Conservation (phyloP, 1,140 invertebrate genomes). For the Lucilia cuprina region DNA sequence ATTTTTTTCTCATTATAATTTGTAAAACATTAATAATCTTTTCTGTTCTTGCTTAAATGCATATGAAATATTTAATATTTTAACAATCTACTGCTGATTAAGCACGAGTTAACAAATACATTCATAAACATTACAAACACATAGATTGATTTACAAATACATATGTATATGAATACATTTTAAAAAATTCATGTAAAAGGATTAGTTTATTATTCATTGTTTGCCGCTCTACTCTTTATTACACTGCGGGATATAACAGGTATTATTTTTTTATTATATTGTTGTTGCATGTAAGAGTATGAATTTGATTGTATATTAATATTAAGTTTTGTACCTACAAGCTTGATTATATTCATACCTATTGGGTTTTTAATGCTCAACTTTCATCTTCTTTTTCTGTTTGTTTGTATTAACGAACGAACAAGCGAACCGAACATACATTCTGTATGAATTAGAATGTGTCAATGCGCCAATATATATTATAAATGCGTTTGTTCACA, state of each 20-base stretch:
- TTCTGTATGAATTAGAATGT: conserved; percentile 23
- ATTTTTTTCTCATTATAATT: not conserved
- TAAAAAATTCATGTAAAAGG: not conserved
- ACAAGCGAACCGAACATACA: not conserved
- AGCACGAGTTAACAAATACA: conserved; percentile 25
- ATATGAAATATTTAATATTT: conserved; percentile 8
- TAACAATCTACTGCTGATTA: conserved; percentile 27
- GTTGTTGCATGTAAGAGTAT: not conserved
- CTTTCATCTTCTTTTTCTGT: not conserved
- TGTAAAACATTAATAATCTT: not conserved
- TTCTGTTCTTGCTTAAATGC: not conserved
- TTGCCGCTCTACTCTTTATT: not conserved
- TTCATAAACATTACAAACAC: not conserved
- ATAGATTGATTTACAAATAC: too few relatives aligned
- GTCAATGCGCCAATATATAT: conserved; percentile 31
- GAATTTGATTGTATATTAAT: not conserved
- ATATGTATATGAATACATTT: not conserved
- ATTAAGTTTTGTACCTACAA: not conserved
- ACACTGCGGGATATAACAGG: conserved; percentile 16
- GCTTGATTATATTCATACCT: not conserved
- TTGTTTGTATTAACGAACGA: not conserved
- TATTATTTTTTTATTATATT: not conserved
- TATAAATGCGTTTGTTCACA: conserved; percentile 33
- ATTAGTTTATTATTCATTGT: not conserved
- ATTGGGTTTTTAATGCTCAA: not conserved